Percentiles rank a stretch among this genome's conserved stretches.
Evolutionary conservation across 2,888 invertebrate species (phyloP).

Genomic region (Dryadula phaetusa): DNA sequence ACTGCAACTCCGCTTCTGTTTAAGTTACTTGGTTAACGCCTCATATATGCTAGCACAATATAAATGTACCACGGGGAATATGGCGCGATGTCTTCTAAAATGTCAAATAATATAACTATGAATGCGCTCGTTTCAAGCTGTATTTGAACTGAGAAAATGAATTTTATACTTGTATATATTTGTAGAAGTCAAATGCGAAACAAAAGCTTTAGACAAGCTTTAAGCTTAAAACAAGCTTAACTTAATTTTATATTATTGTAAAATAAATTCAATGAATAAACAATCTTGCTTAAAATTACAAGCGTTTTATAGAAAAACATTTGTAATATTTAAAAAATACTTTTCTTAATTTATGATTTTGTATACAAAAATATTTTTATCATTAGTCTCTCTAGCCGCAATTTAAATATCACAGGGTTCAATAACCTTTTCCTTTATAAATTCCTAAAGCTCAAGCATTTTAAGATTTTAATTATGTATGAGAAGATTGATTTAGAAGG

Average conservation of each 20-base stretch:
- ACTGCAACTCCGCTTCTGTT: conserved; percentile 62
- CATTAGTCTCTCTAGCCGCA: background rate
- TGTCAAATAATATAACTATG: conserved; percentile 11
- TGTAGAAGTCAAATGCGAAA: background rate
- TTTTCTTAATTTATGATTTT: background rate
- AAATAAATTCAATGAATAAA: background rate
- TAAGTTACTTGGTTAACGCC: conserved; percentile 49
- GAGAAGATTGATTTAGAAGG: background rate
- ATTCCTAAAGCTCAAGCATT: conserved; percentile 2
- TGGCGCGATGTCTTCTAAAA: conserved; percentile 21
- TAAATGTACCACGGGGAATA: conserved; percentile 31
- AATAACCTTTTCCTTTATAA: conserved; percentile 8
- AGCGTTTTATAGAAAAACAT: background rate
- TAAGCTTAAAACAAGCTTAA: too few species aligned
- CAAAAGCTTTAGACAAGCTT: background rate
- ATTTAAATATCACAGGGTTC: conserved; percentile 11
- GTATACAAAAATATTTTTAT: conserved; percentile 2
- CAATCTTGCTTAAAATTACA: background rate
- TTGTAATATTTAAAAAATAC: background rate
- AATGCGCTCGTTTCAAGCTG: background rate
- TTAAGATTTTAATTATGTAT: conserved; percentile 15
- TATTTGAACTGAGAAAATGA: background rate
- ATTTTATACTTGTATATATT: background rate
- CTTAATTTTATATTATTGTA: background rate
- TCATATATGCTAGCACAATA: conserved; percentile 48